Conservation (phyloP, 2,797 vertebrate species). For the Intellagama lesueurii region DNA sequence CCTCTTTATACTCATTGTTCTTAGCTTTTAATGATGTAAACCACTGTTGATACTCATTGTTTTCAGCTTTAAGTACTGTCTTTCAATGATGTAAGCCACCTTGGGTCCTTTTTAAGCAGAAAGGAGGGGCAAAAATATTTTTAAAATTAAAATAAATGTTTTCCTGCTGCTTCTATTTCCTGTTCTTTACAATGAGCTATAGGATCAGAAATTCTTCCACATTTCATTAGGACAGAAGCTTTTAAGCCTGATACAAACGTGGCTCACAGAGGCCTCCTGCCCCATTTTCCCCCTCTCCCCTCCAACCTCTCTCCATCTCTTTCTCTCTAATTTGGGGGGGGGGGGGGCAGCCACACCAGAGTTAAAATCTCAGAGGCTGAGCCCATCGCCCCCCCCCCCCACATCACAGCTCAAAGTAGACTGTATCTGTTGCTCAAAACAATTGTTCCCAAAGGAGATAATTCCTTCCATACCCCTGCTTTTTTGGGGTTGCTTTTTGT, state of each 20-base stretch:
- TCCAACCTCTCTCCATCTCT: background rate
- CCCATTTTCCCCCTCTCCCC: background rate
- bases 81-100: too few species aligned
- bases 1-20: too few species aligned
- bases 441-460: constrained; percentile 62
- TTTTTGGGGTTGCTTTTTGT: background rate
- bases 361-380: constrained; percentile 4
- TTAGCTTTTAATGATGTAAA: too few species aligned
- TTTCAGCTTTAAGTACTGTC: too few species aligned
- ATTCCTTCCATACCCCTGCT: constrained; percentile 56
- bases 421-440: constrained; percentile 66
- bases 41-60: too few species aligned
- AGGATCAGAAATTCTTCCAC: background rate
- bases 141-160: background rate
- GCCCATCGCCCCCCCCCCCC: background rate
- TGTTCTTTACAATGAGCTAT: fast-evolving
- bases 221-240: constrained; percentile 17
- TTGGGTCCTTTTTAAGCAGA: too few species aligned
- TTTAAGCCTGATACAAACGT: background rate
- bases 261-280: background rate
- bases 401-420: constrained; percentile 46
- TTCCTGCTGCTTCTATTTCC: background rate
- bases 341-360: background rate
- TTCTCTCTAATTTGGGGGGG: background rate
- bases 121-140: too few species aligned